A percentile compares a stretch with the other conserved stretches of the same genome.
Conservation (phyloP, 2,888 invertebrate species). For the Sarcophaga rosellei region DNA sequence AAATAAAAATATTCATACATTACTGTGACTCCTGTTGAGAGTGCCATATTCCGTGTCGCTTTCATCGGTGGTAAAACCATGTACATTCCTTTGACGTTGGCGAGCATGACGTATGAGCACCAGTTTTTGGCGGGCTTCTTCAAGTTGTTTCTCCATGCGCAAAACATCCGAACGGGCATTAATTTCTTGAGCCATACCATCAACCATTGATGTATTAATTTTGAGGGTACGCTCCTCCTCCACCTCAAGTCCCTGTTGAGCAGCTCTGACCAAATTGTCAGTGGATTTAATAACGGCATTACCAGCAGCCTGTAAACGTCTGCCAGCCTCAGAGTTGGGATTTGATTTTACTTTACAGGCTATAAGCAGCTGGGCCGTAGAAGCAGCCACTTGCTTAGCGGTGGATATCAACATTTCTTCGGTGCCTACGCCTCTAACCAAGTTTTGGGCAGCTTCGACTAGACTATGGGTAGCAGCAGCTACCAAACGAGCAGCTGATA, state of each 20-base stretch:
- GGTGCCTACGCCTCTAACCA: slow-evolving; percentile 94
- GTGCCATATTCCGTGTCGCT: slow-evolving; percentile 84
- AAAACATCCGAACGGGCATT: slow-evolving; percentile 95
- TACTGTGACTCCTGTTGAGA: slow-evolving; percentile 77
- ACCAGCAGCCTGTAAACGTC: slow-evolving; percentile 94
- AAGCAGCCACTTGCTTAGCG: slow-evolving; percentile 97
- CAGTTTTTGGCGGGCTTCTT: slow-evolving; percentile 94
- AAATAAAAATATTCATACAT: slow-evolving; percentile 75
- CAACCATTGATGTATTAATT: slow-evolving; percentile 96
- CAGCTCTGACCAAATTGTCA: slow-evolving; percentile 97
- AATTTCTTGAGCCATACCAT: slow-evolving; percentile 97
- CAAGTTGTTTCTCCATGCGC: slow-evolving; percentile 95
- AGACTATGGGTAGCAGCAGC: slow-evolving; percentile 98
- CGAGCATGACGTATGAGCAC: slow-evolving; percentile 96
- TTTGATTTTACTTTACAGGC: slow-evolving; percentile 99
- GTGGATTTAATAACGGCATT: slow-evolving; percentile 98
- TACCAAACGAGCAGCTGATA: slow-evolving; percentile 96
- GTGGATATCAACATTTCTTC: slow-evolving; percentile 98
- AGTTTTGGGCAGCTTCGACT: slow-evolving; percentile 98
- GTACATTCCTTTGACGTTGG: slow-evolving; percentile 88
- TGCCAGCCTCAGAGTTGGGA: slow-evolving; percentile 95
- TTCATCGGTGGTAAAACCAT: slow-evolving; percentile 82
- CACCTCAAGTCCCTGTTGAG: slow-evolving; percentile 94
- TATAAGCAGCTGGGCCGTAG: slow-evolving; percentile 97
- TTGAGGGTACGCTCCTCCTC: slow-evolving; percentile 96